Percentiles rank a stretch among this genome's conserved stretches.
phyloP scores from a whole-genome alignment of 1,140 invertebrate genomes.

The Leptoteleia sp. region DNA sequence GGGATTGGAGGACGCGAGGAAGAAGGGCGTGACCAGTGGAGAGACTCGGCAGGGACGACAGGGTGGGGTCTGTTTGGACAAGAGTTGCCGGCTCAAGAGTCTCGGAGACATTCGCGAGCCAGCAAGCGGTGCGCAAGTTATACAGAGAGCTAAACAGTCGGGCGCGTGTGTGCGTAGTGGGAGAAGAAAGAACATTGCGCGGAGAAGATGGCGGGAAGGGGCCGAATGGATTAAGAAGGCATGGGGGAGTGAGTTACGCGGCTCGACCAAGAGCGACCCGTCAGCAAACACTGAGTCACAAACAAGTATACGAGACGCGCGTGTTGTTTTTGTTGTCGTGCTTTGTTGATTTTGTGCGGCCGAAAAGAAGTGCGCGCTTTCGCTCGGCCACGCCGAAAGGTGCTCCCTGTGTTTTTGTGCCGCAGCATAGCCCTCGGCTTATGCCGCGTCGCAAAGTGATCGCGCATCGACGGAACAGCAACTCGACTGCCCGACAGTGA shows the following conservation, averaged over 20 bases:
- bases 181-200: constrained; percentile 41
- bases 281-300: constrained; percentile 40
- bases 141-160: constrained; percentile 69
- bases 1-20: constrained; percentile 30
- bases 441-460: too few relatives aligned
- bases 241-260: constrained; percentile 14
- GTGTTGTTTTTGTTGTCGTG: too few relatives aligned
- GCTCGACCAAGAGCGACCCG: constrained; percentile 3
- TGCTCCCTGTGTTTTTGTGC: too few relatives aligned
- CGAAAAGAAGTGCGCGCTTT: too few relatives aligned
- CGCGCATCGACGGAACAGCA: too few relatives aligned
- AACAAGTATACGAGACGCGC: too few relatives aligned
- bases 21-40: neutral
- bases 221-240: constrained; percentile 8
- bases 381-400: too few relatives aligned
- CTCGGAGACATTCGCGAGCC: constrained; percentile 79
- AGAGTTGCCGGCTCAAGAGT: constrained; percentile 77
- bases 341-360: too few relatives aligned
- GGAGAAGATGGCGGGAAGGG: constrained; percentile 29
- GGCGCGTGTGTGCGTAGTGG: constrained; percentile 50
- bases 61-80: constrained; percentile 80
- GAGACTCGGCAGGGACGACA: constrained; percentile 16
- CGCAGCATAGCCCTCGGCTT: too few relatives aligned
- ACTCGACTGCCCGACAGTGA: too few relatives aligned
- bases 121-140: constrained; percentile 75